Percentiles rank a stretch among this genome's conserved stretches.
Conservation (phyloP, 1,140 invertebrate genomes). For the Sminthurinus signatus region DNA sequence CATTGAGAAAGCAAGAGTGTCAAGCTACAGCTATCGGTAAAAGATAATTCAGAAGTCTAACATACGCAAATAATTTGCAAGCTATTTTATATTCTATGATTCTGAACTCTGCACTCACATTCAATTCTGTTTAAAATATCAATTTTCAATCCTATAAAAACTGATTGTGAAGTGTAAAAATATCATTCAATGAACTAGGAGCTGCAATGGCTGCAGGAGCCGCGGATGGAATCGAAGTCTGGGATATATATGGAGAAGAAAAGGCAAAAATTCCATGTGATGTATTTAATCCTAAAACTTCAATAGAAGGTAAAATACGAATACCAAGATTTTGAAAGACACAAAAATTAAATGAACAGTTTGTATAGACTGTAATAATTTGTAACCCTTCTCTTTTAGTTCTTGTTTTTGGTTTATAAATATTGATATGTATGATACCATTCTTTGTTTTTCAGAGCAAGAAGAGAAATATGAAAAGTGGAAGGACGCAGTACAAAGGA, state of each 20-base stretch:
- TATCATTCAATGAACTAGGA: conserved; percentile 48
- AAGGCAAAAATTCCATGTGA: conserved; percentile 58
- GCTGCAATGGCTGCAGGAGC: conserved; percentile 80
- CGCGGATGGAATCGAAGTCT: conserved; percentile 68
- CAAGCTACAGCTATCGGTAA: conserved; percentile 71
- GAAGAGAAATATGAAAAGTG: conserved; percentile 74
- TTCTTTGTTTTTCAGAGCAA: conserved; percentile 56
- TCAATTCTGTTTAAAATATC: too few species aligned
- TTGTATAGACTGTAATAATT: too few species aligned
- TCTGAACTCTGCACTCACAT: too few species aligned
- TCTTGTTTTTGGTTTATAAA: conserved; percentile 24
- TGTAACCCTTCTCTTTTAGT: too few species aligned
- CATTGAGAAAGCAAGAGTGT: conserved; percentile 66
- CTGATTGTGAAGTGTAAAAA: too few species aligned
- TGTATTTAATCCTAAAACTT: conserved; percentile 59
- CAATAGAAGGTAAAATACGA: neutral
- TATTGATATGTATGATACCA: conserved; percentile 25
- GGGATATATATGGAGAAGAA: conserved; percentile 51
- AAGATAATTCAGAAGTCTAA: too few species aligned
- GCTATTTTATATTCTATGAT: too few species aligned
- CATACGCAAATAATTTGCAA: too few species aligned
- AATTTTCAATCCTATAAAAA: too few species aligned
- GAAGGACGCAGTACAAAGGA: conserved; percentile 84
- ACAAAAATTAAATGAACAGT: too few species aligned
- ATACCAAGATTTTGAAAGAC: neutral